A percentile compares a stretch with the other conserved stretches of the same genome.
These are phyloP conservation scores for Drosophila maculinotata DNA, from an alignment of 2,888 invertebrate species.

Conservation along the genomic window DNA sequence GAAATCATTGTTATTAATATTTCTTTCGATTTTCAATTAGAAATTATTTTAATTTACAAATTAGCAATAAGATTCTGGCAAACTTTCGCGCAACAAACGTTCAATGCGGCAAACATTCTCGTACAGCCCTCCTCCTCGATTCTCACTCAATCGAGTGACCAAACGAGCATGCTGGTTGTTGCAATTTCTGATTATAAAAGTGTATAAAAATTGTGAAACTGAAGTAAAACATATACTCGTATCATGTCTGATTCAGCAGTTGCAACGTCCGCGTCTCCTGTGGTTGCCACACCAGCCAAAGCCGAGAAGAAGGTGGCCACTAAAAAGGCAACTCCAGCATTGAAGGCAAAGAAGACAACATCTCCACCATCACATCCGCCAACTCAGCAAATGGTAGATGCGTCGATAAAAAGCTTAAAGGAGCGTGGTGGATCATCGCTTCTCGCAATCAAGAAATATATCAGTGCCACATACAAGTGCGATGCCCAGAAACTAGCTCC, in stretches of 20 bases:
- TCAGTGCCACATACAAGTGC: constrained; percentile 56
- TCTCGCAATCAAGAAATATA: constrained; percentile 59
- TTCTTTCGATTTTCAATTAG: background rate
- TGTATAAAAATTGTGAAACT: constrained; percentile 14
- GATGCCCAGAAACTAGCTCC: constrained; percentile 76
- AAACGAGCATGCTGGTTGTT: background rate
- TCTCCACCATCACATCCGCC: constrained; percentile 43
- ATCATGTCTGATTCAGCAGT: constrained; percentile 51
- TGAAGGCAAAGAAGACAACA: constrained; percentile 32
- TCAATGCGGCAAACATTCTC: constrained; percentile 15
- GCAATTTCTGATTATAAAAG: constrained; percentile 3
- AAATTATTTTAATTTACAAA: constrained; percentile 1
- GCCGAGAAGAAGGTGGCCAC: constrained; percentile 38
- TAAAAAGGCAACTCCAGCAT: constrained; percentile 31
- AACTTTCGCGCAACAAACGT: constrained; percentile 13
- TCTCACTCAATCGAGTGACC: constrained; percentile 35
- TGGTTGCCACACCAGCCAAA: constrained; percentile 30
- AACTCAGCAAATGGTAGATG: constrained; percentile 58
- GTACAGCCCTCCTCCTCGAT: constrained; percentile 29
- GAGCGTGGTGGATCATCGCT: constrained; percentile 62
- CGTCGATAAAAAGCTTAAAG: constrained; percentile 50
- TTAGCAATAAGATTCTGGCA: constrained; percentile 5
- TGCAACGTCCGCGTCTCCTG: constrained; percentile 47
- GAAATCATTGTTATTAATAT: background rate
- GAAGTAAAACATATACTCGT: constrained; percentile 34